Percentiles rank a stretch among this genome's conserved stretches.
These are phyloP conservation scores for Gavia stellata DNA, from an alignment of 2,113 vertebrate species.

Conservation along the genomic window DNA sequence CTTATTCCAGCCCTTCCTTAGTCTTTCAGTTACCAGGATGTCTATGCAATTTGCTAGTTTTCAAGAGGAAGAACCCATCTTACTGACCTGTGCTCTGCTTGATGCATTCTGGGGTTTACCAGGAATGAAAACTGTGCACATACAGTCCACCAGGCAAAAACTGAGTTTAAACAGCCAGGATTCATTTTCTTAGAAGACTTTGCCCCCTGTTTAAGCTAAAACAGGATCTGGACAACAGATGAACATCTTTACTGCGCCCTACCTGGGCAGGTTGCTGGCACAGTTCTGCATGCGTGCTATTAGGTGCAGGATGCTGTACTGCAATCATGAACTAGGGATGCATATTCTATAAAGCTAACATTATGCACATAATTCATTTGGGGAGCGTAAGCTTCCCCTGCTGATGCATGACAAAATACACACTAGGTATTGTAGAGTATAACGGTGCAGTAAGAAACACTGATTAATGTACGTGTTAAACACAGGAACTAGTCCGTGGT, in stretches of 20 bases:
- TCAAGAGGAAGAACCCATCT: neutral
- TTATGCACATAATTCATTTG: neutral
- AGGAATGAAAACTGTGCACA: neutral
- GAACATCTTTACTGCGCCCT: fast-evolving
- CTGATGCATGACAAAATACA: neutral
- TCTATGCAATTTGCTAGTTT: neutral
- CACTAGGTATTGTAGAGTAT: neutral
- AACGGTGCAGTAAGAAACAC: neutral
- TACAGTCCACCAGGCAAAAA: neutral
- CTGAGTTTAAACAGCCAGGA: neutral
- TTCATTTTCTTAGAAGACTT: neutral
- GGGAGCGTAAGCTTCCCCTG: neutral
- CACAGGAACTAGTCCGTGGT: neutral
- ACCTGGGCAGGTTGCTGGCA: neutral
- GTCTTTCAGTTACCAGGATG: neutral
- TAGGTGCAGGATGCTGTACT: neutral
- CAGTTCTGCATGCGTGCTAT: neutral
- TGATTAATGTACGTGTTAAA: neutral
- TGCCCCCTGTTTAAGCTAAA: neutral
- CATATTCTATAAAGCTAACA: neutral
- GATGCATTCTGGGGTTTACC: neutral
- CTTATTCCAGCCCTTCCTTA: neutral
- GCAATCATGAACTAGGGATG: neutral
- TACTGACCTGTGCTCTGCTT: neutral
- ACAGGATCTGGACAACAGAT: neutral